Evolutionary conservation across 2,113 vertebrate genomes (phyloP), one percentile per base, ranked within the genome.

Genomic region (Pachypanchax playfairii): DNA sequence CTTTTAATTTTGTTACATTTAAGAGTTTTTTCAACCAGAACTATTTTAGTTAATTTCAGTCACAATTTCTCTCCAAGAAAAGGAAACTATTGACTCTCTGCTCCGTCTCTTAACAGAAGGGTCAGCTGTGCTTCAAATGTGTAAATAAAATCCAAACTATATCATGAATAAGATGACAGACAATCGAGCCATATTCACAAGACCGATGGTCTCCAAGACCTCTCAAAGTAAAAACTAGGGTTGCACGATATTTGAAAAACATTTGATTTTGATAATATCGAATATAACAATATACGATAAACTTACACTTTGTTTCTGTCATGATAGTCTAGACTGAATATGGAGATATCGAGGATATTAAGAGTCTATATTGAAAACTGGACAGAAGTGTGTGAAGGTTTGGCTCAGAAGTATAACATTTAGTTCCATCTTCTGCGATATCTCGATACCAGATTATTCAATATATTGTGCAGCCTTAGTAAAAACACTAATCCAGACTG

Each of bases 121-220:
- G 58, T 47, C 31, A 15, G 36, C 15, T 49, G 83, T 56, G 60
- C 82, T 82, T 54, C 64, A 75, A 33, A 81, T 73, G 81, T 90
- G 87, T 91, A 89, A 88, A 91, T 89, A 90, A 64, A 74, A 77
- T 83, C 54, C 14, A 79, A 70, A 84, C 56, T 39, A 63, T 75
- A 82, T 80, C 21, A 36, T 35, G 51, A 88, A 75, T 74, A 77
- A 85, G 79, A 88, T 82, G 73, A 89, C n/a, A 90, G 91, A 91
- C 91, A 91, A 92, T 92, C 89, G 79, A 90, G 90, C 70, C 82
- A 90, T 81, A 72, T 79, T 81, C 74, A 72, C 65, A 61, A 70
- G 83, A 70, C 21, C 47, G 33, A 39, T 10, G 70, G 65, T 76
- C 55, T 17, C 58, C 62, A 18, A 48, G 44, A 50, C 39, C 49